Evolutionary conservation across 2,888 invertebrate genomes (phyloP), one percentile per base, ranked within the genome.

Genomic region (Zygogramma bicolorata): DNA sequence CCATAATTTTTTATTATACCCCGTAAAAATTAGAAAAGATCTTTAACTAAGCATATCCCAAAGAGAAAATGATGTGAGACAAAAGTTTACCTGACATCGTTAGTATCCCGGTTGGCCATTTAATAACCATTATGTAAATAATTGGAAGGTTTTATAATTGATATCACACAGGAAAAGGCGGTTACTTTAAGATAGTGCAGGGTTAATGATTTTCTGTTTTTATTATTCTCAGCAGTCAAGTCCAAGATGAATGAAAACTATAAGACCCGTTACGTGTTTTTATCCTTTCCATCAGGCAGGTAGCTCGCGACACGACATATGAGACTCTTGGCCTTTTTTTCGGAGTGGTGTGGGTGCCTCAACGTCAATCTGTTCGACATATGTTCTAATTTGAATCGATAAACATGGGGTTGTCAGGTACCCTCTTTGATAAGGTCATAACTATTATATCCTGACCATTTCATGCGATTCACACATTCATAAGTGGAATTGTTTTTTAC

Each of bases 231-330:
- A 81, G 81, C 81, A 75, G 81, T 80, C 75, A 72, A 76, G 66
- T 78, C n/a, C 25, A 68, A 76, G 77, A 81, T 83, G 82, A 83
- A 83, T 82, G 82, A 81, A 80, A 81, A 81, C 82, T 80, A 81
- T 82, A 76, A 81, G 81, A 80, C 79, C 82, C 83, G 83, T 83
- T 83, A 83, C 81, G 74, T 77, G 80, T 82, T 79, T 76, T 81
- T 69, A 82, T 81, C 82, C 81, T 80, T 81, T 77, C 77, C 79
- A 79, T 78, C 75, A 70, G 79, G 75, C 83, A 83, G 83, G 83
- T 83, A 83, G 81, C 77, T 73, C 80, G 80, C 79, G 78, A 79
- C 79, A 76, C 71, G 72, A 73, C 74, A 76, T 75, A 74, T 73
- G 75, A 73, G 69, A 66, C 60, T 71, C 49, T 62, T 46, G 63